Conservation (phyloP, 1,140 invertebrate species). For the Conus ventricosus region DNA sequence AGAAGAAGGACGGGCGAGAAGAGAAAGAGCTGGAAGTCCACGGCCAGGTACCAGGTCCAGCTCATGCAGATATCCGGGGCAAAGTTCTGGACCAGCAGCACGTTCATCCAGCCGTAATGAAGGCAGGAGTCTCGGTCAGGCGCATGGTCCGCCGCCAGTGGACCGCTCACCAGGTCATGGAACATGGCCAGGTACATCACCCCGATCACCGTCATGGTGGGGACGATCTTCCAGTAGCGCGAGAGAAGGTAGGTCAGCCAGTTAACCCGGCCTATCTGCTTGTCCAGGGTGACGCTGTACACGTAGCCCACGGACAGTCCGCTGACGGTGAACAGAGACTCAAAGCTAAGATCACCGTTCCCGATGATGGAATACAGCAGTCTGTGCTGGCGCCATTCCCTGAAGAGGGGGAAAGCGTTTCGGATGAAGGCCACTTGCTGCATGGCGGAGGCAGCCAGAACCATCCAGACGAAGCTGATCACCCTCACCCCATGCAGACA, state of each 20-base stretch:
- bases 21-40: constrained; percentile 29
- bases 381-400: not conserved
- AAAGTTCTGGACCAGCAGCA: constrained; percentile 7
- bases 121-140: not conserved
- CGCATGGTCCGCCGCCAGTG: not conserved
- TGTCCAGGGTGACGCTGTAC: not conserved
- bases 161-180: not conserved
- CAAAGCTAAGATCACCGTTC: not conserved
- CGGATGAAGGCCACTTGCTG: not conserved
- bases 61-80: constrained; percentile 9
- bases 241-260: not conserved
- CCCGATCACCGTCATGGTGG: not conserved
- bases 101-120: constrained; percentile 5
- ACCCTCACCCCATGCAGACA: constrained; percentile 57
- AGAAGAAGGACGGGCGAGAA: constrained; percentile 8
- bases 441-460: constrained; percentile 46
- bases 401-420: not conserved
- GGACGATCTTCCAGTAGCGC: not conserved
- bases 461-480: constrained; percentile 57
- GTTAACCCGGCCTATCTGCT: not conserved
- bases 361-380: not conserved
- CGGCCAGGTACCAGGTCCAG: constrained; percentile 33
- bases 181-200: constrained; percentile 1
- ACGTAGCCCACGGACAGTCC: constrained; percentile 15
- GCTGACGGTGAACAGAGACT: constrained; percentile 23